Evolutionary conservation across 1,140 invertebrate genomes (phyloP).

Genomic region (Laodelphax striatellus): DNA sequence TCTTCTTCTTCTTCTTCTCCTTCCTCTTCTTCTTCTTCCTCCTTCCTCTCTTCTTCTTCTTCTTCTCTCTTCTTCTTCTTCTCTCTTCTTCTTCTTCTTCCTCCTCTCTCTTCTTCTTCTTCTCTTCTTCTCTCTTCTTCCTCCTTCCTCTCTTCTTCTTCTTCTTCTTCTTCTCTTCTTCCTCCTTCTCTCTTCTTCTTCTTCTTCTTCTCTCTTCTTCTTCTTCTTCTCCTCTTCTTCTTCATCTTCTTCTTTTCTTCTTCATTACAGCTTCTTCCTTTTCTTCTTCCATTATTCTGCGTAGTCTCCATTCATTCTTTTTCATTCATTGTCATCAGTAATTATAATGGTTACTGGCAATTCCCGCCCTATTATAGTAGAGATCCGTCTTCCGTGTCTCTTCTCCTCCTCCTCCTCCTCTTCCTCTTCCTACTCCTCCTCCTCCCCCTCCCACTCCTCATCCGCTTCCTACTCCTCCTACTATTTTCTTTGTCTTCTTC

Average conservation of each 20-base stretch:
- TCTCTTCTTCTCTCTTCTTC: not conserved
- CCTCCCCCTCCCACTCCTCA: too few relatives aligned
- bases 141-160: not conserved
- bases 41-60: not conserved
- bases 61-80: not conserved
- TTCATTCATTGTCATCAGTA: too few relatives aligned
- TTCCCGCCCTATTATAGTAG: too few relatives aligned
- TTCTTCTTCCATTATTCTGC: not conserved
- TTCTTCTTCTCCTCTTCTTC: not conserved
- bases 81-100: not conserved
- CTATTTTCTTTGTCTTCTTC: too few relatives aligned
- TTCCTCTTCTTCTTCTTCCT: not conserved
- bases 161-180: not conserved
- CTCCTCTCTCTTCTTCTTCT: not conserved
- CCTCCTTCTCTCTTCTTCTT: not conserved
- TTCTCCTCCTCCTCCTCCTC: too few relatives aligned
- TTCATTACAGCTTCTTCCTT: too few relatives aligned
- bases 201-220: not conserved
- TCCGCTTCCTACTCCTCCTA: too few relatives aligned
- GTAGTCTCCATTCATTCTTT: too few relatives aligned
- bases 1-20: not conserved
- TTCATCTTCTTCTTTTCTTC: not conserved
- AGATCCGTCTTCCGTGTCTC: too few relatives aligned
- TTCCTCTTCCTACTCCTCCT: too few relatives aligned
- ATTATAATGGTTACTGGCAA: too few relatives aligned